Evolutionary conservation across 2,888 invertebrate species (phyloP).

Genomic region (Flabesymbios commensalis): DNA sequence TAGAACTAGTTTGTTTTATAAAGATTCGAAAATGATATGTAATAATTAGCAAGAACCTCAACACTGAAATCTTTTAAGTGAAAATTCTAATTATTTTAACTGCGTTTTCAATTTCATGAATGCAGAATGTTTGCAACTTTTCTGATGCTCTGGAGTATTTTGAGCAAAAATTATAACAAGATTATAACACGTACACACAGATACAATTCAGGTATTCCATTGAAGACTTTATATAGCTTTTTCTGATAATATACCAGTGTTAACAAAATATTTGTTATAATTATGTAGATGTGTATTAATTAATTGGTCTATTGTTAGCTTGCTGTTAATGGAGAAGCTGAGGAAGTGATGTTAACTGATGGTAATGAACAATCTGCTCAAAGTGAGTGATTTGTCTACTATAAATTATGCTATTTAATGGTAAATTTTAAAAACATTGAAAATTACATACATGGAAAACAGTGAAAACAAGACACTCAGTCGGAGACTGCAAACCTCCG

Average conservation of each 20-base stretch:
- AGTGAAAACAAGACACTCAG: too few species aligned
- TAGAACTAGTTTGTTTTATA: constrained; percentile 32
- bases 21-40: background rate
- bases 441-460: too few species aligned
- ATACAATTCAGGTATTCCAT: too few species aligned
- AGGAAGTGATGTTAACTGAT: constrained; percentile 74
- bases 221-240: background rate
- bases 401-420: too few species aligned
- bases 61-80: background rate
- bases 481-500: too few species aligned
- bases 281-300: background rate
- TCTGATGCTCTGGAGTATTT: background rate
- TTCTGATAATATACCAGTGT: background rate
- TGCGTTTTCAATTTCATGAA: background rate
- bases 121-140: background rate
- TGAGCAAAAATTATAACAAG: background rate
- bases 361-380: constrained; percentile 77
- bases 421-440: too few species aligned
- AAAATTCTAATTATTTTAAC: too few species aligned
- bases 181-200: too few species aligned
- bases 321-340: constrained; percentile 70
- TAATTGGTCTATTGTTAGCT: constrained; percentile 33
- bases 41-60: background rate
- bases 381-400: constrained; percentile 60
- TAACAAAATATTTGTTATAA: background rate